Percentiles rank a stretch among this genome's conserved stretches.
Evolutionary conservation across 1,140 invertebrate species (phyloP).

Genomic region (Leptopilina clavipes): DNA sequence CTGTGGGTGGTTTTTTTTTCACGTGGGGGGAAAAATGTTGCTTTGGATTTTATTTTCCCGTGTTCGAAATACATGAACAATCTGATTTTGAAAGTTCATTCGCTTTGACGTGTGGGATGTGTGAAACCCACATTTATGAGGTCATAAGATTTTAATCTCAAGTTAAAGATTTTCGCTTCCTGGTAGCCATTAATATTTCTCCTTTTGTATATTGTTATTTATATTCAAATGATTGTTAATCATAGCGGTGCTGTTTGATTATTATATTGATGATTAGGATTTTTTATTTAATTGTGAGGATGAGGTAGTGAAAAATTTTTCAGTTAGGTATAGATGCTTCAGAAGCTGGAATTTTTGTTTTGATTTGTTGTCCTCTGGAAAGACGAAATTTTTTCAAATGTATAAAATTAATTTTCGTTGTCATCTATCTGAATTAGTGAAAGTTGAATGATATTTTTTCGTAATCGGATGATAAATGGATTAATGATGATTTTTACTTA

Average conservation of each 20-base stretch:
- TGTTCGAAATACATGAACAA: not conserved
- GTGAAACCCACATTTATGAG: constrained; percentile 45
- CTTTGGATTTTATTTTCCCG: not conserved
- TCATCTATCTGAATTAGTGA: not conserved
- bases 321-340: too few relatives aligned
- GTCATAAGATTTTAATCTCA: constrained; percentile 49
- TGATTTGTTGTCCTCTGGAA: too few relatives aligned
- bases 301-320: too few relatives aligned
- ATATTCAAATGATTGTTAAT: too few relatives aligned
- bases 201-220: not conserved
- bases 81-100: constrained; percentile 20
- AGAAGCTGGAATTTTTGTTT: too few relatives aligned
- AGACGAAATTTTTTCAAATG: too few relatives aligned
- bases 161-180: constrained; percentile 23
- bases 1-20: too few relatives aligned
- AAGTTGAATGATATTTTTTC: not conserved
- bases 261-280: too few relatives aligned
- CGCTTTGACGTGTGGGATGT: constrained; percentile 44
- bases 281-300: too few relatives aligned
- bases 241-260: too few relatives aligned
- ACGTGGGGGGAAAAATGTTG: not conserved
- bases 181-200: not conserved
- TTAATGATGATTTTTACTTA: not conserved
- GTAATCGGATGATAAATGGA: not conserved
- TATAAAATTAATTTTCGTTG: too few relatives aligned